Evolutionary conservation across 2,113 vertebrate genomes (phyloP).

Genomic region (Actinemys pallida): DNA sequence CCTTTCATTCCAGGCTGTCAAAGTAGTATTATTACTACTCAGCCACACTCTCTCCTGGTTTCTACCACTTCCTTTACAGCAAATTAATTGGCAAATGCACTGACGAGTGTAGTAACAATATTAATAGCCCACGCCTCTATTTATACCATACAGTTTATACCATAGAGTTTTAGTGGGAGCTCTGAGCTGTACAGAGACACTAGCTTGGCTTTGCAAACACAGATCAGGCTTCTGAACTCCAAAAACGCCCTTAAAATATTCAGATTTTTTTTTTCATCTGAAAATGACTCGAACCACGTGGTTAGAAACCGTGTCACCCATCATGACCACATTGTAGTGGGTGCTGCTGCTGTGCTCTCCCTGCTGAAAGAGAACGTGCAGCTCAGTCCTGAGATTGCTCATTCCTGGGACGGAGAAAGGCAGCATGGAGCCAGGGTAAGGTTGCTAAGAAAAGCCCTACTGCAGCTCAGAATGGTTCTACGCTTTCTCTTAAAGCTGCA

Average conservation of each 20-base stretch:
- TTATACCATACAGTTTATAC: rapidly evolving
- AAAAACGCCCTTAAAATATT: slow-evolving; percentile 66
- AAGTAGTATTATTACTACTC: neutral
- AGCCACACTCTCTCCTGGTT: neutral
- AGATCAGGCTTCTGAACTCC: slow-evolving; percentile 20
- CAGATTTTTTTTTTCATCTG: slow-evolving; percentile 29
- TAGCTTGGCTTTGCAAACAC: neutral
- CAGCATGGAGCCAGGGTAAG: slow-evolving; percentile 65
- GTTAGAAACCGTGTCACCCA: slow-evolving; percentile 52
- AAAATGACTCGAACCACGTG: slow-evolving; percentile 45
- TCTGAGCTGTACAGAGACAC: rapidly evolving
- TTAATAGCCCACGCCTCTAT: rapidly evolving
- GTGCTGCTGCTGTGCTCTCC: slow-evolving; percentile 1
- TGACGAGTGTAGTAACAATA: neutral
- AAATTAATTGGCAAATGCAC: rapidly evolving
- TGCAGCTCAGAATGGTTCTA: neutral
- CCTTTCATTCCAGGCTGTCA: rapidly evolving
- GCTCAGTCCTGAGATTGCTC: slow-evolving; percentile 6
- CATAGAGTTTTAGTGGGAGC: neutral
- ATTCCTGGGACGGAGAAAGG: neutral
- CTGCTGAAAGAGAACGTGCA: slow-evolving; percentile 16
- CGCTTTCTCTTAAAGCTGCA: neutral
- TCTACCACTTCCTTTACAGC: neutral
- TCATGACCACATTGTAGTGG: slow-evolving; percentile 48
- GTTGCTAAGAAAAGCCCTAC: neutral